Percentiles rank a stretch among this genome's conserved stretches.
These are phyloP conservation scores for Pantherophis vulpinus DNA, from an alignment of 2,797 vertebrate genomes.

Conservation along the genomic window DNA sequence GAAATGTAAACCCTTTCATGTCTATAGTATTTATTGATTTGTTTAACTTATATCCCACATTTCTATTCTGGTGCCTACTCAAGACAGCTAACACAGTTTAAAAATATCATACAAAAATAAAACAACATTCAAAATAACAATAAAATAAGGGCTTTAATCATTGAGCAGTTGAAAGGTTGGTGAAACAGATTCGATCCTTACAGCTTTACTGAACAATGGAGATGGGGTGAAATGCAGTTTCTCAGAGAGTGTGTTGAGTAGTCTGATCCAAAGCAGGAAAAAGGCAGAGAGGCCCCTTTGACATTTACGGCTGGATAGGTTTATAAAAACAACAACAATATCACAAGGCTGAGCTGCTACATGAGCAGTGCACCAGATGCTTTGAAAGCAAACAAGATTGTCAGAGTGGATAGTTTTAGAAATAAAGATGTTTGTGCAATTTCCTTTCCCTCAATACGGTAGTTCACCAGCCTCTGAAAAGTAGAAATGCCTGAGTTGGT, in stretches of 20 bases:
- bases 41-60: background rate
- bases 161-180: background rate
- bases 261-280: background rate
- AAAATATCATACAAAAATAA: background rate
- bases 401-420: background rate
- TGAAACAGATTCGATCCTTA: background rate
- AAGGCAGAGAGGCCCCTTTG: background rate
- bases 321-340: background rate
- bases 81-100: background rate
- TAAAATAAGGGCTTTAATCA: background rate
- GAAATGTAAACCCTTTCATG: background rate
- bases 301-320: background rate
- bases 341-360: background rate
- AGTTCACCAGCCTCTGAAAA: background rate
- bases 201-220: background rate
- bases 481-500: background rate
- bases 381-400: background rate
- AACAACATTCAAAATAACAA: background rate
- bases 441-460: background rate
- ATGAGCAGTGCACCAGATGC: background rate
- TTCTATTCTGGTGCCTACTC: background rate
- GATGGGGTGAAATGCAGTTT: background rate
- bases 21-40: background rate
- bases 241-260: background rate
- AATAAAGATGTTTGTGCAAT: background rate